Evolutionary conservation across 2,888 invertebrate genomes (phyloP).

Genomic region (Xanthia togata): DNA sequence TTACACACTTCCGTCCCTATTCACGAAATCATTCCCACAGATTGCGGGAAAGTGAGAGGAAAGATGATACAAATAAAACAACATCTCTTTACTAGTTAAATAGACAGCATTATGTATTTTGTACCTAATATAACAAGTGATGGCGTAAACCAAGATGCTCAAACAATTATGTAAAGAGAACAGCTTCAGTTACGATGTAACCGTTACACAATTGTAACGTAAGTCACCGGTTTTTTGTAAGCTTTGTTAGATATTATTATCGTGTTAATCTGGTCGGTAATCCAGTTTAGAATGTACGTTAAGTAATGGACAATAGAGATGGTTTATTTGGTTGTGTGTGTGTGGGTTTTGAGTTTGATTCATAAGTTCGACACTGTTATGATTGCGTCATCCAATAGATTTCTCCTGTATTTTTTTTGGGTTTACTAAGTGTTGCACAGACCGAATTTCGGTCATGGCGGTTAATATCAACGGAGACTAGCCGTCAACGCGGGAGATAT

Average conservation of each 20-base stretch:
- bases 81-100: too few relatives aligned
- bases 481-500: too few relatives aligned
- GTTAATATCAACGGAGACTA: too few relatives aligned
- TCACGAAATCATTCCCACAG: too few relatives aligned
- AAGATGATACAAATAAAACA: too few relatives aligned
- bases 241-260: slow-evolving; percentile 37
- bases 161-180: slow-evolving; percentile 28
- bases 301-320: slow-evolving; percentile 34
- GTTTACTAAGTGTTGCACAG: too few relatives aligned
- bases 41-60: too few relatives aligned
- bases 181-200: slow-evolving; percentile 15
- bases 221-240: slow-evolving; percentile 46
- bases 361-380: background rate
- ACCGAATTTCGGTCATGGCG: too few relatives aligned
- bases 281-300: slow-evolving; percentile 47
- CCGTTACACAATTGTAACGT: slow-evolving; percentile 43
- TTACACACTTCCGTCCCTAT: too few relatives aligned
- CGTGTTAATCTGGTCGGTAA: slow-evolving; percentile 44
- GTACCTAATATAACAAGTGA: slow-evolving; percentile 1
- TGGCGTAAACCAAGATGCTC: background rate
- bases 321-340: background rate
- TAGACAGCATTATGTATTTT: too few relatives aligned
- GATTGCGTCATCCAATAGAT: background rate
- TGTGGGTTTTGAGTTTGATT: slow-evolving; percentile 1
- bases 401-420: too few relatives aligned